phyloP scores from a whole-genome alignment of 2,113 vertebrate genomes.

The Rhabdornis inornatus region DNA sequence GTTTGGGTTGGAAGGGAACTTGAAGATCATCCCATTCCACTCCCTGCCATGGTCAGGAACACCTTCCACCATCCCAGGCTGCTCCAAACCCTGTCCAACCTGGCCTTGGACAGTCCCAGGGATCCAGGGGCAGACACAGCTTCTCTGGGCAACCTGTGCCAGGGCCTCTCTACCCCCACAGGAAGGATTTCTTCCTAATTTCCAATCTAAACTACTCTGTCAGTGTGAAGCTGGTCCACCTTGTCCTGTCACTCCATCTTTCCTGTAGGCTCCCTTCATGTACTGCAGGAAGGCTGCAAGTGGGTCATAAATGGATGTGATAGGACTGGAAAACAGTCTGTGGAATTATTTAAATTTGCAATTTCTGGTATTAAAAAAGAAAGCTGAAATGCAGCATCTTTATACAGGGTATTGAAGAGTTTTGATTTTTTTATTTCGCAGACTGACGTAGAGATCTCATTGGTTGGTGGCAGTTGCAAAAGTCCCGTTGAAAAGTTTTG shows the following conservation, averaged over 20 bases:
- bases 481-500: slow-evolving; percentile 73
- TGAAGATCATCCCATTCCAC: not conserved
- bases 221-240: not conserved
- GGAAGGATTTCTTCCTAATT: not conserved
- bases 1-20: not conserved
- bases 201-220: not conserved
- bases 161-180: rapidly evolving
- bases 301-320: not conserved
- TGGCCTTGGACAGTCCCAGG: not conserved
- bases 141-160: not conserved
- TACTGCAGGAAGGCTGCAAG: not conserved
- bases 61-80: rapidly evolving
- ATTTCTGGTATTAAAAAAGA: not conserved
- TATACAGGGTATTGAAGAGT: not conserved
- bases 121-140: not conserved
- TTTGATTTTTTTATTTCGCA: slow-evolving; percentile 1
- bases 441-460: slow-evolving; percentile 76
- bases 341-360: not conserved
- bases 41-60: not conserved
- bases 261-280: not conserved
- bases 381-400: not conserved
- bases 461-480: slow-evolving; percentile 56
- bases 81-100: not conserved
- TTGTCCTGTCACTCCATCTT: not conserved
- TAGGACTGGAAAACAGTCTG: not conserved